Conservation (phyloP, 2,888 invertebrate species). For the Caradrina kadenii region DNA sequence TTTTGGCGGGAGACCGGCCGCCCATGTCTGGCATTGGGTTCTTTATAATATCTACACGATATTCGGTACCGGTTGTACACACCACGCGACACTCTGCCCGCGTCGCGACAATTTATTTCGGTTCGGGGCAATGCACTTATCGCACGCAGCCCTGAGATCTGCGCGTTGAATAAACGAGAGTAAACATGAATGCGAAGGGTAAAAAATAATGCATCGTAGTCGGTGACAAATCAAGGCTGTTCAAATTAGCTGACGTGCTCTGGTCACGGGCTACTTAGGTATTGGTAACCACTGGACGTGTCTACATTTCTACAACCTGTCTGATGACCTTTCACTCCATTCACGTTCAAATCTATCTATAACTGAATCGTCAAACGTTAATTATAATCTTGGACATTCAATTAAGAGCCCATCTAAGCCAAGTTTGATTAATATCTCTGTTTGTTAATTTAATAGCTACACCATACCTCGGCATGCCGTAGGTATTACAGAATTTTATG, state of each 20-base stretch:
- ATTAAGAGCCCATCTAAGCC: slow-evolving; percentile 10
- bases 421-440: slow-evolving; percentile 24
- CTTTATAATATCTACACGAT: slow-evolving; percentile 70
- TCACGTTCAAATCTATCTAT: slow-evolving; percentile 2
- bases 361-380: slow-evolving; percentile 1
- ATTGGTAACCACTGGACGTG: slow-evolving; percentile 24
- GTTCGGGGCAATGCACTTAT: slow-evolving; percentile 90
- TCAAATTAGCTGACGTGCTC: slow-evolving; percentile 37
- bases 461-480: slow-evolving; percentile 61
- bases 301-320: slow-evolving; percentile 19
- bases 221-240: slow-evolving; percentile 80
- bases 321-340: slow-evolving; percentile 35
- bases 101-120: slow-evolving; percentile 90
- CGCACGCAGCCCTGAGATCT: slow-evolving; percentile 86
- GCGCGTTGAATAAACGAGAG: slow-evolving; percentile 82
- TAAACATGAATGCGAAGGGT: slow-evolving; percentile 78
- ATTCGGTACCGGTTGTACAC: slow-evolving; percentile 88
- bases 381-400: slow-evolving; percentile 18
- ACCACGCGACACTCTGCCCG: slow-evolving; percentile 77
- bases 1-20: slow-evolving; percentile 76
- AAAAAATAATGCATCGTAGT: slow-evolving; percentile 75
- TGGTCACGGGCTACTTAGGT: slow-evolving; percentile 26
- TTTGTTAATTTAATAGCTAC: slow-evolving; percentile 56
- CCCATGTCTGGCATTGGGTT: slow-evolving; percentile 74
- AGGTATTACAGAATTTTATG: slow-evolving; percentile 71